Evolutionary conservation across 1,140 invertebrate genomes (phyloP).

Genomic region (Ladona fulva): DNA sequence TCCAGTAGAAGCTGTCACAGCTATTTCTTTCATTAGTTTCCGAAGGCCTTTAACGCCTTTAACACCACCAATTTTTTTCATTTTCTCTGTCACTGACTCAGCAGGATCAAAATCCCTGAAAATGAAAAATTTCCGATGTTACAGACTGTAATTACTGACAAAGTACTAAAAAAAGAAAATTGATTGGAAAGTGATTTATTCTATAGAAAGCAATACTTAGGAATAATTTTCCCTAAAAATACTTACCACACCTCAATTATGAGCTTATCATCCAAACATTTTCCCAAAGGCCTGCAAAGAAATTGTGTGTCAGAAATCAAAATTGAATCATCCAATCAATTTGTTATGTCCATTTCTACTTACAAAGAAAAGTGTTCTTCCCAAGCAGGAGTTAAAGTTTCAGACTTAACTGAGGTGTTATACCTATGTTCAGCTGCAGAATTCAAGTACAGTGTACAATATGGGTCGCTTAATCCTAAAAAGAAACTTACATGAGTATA

Average conservation of each 20-base stretch:
- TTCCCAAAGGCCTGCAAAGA: slow-evolving; percentile 37
- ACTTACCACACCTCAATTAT: slow-evolving; percentile 54
- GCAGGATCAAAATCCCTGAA: slow-evolving; percentile 78
- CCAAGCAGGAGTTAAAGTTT: slow-evolving; percentile 85
- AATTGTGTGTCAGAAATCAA: neutral
- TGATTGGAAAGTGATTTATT: neutral
- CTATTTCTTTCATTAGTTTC: slow-evolving; percentile 90
- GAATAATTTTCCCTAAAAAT: neutral
- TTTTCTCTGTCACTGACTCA: slow-evolving; percentile 76
- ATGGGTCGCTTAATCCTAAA: slow-evolving; percentile 82
- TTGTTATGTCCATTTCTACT: slow-evolving; percentile 39
- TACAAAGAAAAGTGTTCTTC: slow-evolving; percentile 96
- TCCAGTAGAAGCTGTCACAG: slow-evolving; percentile 83
- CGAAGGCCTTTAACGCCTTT: slow-evolving; percentile 73
- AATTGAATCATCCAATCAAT: neutral
- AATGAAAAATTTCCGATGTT: slow-evolving; percentile 10
- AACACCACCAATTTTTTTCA: slow-evolving; percentile 72
- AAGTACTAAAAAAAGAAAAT: neutral
- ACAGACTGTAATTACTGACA: neutral
- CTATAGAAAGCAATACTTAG: neutral
- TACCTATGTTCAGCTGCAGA: slow-evolving; percentile 65
- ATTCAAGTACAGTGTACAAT: slow-evolving; percentile 73
- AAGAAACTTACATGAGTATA: too few relatives aligned
- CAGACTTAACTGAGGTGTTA: slow-evolving; percentile 82
- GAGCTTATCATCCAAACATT: slow-evolving; percentile 40